Conservation (phyloP, 2,797 vertebrate genomes). For the Sebastiscus tertius region DNA sequence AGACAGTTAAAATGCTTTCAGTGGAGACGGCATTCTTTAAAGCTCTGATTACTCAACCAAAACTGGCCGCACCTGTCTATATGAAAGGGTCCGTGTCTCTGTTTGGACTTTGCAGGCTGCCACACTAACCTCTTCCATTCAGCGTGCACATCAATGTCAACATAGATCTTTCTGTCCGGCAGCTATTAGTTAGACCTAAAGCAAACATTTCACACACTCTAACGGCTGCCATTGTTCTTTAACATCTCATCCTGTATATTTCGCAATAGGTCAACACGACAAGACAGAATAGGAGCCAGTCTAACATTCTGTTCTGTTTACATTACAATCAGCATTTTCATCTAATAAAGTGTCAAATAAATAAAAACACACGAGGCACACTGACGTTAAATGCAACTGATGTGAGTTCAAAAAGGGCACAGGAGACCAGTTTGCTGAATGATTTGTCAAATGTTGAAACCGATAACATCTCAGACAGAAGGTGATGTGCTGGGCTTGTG, state of each 20-base stretch:
- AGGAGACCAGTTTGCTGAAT: background rate
- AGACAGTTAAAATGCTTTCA: constrained; percentile 1
- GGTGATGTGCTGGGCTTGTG: background rate
- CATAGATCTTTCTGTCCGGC: background rate
- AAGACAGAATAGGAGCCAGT: background rate
- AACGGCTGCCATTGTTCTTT: background rate
- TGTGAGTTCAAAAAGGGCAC: background rate
- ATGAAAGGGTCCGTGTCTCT: background rate
- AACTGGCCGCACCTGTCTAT: constrained; percentile 53
- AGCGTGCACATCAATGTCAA: background rate
- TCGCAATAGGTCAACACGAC: background rate
- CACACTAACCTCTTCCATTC: background rate
- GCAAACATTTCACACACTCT: constrained; percentile 15
- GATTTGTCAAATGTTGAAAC: background rate
- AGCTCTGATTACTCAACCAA: constrained; percentile 55
- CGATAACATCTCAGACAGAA: background rate
- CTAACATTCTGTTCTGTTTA: background rate
- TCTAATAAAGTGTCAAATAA: background rate
- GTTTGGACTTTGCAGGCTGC: background rate
- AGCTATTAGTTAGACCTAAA: constrained; percentile 5
- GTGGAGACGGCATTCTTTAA: constrained; percentile 15
- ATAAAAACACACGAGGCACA: background rate
- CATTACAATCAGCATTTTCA: background rate
- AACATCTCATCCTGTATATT: background rate
- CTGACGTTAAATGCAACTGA: background rate